Evolutionary conservation across 2,113 vertebrate species (phyloP).

Genomic region (Talpa occidentalis): DNA sequence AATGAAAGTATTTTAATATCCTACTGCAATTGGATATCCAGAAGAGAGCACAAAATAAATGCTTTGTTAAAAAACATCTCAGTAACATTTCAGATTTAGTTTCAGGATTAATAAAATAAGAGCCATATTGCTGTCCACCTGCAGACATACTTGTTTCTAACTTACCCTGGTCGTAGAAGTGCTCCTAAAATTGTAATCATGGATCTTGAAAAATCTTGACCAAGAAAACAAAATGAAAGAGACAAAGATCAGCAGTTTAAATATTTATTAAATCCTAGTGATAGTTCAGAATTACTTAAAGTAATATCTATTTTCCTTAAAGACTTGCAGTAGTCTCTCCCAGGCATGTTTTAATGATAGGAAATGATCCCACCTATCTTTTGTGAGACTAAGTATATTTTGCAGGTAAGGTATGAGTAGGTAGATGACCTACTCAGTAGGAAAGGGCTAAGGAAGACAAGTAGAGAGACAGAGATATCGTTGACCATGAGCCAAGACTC

Average conservation of each 20-base stretch:
- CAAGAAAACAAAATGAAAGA: not conserved
- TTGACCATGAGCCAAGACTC: not conserved
- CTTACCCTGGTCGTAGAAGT: not conserved
- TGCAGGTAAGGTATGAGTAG: not conserved
- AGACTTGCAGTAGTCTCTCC: not conserved
- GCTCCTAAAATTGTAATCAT: not conserved
- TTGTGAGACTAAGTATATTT: conserved; percentile 10
- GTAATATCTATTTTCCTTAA: conserved; percentile 27
- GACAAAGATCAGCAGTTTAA: not conserved
- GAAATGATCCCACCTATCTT: not conserved
- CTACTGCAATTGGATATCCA: not conserved
- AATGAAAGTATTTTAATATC: conserved; percentile 28
- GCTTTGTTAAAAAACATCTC: not conserved
- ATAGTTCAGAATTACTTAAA: not conserved
- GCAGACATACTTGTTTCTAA: not conserved
- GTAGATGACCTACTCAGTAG: not conserved
- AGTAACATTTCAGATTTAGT: not conserved
- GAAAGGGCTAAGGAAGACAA: conserved; percentile 1
- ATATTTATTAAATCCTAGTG: conserved; percentile 2
- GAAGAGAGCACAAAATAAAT: conserved; percentile 7
- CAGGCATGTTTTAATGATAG: not conserved
- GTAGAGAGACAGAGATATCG: not conserved
- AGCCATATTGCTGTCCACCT: not conserved
- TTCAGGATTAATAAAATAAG: not conserved
- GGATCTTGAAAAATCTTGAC: conserved; percentile 2